These are phyloP conservation scores for Zeugodacus cucurbitae DNA, from an alignment of 1,140 invertebrate species.

Conservation along the genomic window DNA sequence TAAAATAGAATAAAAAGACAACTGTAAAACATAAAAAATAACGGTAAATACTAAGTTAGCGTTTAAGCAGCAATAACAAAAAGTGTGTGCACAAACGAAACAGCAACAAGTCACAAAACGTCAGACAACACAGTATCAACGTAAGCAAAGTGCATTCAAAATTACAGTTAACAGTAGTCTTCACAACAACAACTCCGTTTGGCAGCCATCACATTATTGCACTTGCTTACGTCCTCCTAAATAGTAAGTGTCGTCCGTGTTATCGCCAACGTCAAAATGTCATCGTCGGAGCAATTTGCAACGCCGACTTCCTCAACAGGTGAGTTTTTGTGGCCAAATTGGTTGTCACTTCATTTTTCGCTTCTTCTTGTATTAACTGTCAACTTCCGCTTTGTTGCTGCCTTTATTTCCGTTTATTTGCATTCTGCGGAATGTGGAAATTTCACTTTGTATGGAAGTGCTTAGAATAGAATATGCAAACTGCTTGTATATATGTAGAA, in stretches of 20 bases:
- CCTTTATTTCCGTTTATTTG: neutral
- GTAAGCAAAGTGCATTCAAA: neutral
- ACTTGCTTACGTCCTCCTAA: neutral
- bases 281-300: neutral
- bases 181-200: neutral
- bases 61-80: too few species aligned
- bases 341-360: neutral
- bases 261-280: neutral
- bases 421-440: neutral
- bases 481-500: neutral
- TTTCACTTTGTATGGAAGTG: neutral
- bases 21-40: too few species aligned
- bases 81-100: neutral
- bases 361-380: neutral
- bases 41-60: too few species aligned
- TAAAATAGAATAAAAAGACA: too few species aligned
- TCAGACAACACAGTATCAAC: neutral
- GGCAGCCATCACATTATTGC: neutral
- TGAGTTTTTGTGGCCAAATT: constrained; percentile 27
- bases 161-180: neutral
- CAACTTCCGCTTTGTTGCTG: neutral
- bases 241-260: neutral
- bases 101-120: neutral
- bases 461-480: neutral
- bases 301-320: constrained; percentile 28